Conservation (phyloP, 2,797 vertebrate genomes). For the Mormyrops attenuatus region DNA sequence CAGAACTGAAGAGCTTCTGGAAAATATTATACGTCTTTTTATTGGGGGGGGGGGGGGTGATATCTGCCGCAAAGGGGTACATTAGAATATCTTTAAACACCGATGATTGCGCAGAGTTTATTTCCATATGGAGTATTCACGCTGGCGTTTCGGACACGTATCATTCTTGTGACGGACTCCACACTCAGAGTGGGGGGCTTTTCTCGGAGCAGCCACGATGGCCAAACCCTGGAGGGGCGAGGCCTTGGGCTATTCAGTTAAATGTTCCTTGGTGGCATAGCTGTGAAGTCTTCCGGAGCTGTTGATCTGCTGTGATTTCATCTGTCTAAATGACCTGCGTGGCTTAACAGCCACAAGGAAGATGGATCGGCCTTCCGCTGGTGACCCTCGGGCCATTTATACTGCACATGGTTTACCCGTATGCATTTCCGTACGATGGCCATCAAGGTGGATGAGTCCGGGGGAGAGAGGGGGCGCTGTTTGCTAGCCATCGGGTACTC, state of each 20-base stretch:
- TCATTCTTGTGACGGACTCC: conserved; percentile 60
- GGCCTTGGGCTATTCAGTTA: neutral
- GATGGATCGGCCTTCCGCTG: neutral
- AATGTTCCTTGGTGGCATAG: neutral
- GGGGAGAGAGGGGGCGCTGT: neutral
- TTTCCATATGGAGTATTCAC: conserved; percentile 35
- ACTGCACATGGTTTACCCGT: neutral
- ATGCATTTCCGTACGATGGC: neutral
- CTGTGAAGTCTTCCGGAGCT: neutral
- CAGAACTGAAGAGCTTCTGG: conserved; percentile 32
- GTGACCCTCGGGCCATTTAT: neutral
- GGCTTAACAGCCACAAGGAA: neutral
- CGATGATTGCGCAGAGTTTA: conserved; percentile 33
- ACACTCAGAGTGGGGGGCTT: conserved; percentile 44
- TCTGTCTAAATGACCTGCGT: neutral
- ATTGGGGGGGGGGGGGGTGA: neutral
- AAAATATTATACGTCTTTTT: conserved; percentile 38
- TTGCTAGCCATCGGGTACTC: neutral
- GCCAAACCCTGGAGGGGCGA: neutral
- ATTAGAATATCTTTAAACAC: conserved; percentile 17
- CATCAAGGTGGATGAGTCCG: neutral
- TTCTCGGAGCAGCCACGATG: conserved; percentile 30
- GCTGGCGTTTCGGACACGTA: conserved; percentile 57
- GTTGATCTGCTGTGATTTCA: neutral
- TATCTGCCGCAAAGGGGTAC: conserved; percentile 34